phyloP scores from a whole-genome alignment of 2,797 vertebrate species.

The Falco columbarius region DNA sequence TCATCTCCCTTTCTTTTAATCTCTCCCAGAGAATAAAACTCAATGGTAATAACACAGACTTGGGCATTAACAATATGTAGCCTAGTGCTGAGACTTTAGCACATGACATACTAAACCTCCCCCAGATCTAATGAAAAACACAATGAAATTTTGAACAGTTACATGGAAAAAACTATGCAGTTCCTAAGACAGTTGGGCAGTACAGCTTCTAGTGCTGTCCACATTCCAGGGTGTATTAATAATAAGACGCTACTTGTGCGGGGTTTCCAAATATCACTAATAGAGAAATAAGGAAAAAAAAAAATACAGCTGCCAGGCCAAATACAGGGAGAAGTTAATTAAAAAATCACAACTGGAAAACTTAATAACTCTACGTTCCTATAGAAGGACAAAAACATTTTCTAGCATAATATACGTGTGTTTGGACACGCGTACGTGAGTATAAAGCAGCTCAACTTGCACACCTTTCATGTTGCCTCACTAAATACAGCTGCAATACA shows the following conservation, averaged over 20 bases:
- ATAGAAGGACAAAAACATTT: background rate
- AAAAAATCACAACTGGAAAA: slow-evolving; percentile 50
- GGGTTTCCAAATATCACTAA: slow-evolving; percentile 33
- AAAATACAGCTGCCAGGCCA: background rate
- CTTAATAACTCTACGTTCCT: slow-evolving; percentile 4
- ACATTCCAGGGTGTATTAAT: slow-evolving; percentile 23
- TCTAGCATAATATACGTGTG: background rate
- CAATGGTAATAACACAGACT: background rate
- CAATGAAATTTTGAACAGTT: slow-evolving; percentile 56
- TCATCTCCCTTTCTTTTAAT: slow-evolving; percentile 9
- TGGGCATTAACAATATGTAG: slow-evolving; percentile 45
- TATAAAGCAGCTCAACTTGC: slow-evolving; percentile 7
- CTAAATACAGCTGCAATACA: slow-evolving; percentile 70
- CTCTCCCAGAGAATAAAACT: slow-evolving; percentile 33
- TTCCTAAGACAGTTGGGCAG: background rate
- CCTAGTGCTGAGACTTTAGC: background rate
- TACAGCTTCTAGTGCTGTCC: background rate
- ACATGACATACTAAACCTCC: slow-evolving; percentile 37
- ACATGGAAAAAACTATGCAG: slow-evolving; percentile 22
- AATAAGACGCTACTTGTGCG: background rate
- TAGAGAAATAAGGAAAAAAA: background rate
- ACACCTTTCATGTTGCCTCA: slow-evolving; percentile 64
- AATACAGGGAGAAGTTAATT: slow-evolving; percentile 53
- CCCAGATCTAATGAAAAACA: slow-evolving; percentile 63
- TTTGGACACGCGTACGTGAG: background rate